Conservation (phyloP, 2,797 vertebrate genomes). For the Parambassis ranga region DNA sequence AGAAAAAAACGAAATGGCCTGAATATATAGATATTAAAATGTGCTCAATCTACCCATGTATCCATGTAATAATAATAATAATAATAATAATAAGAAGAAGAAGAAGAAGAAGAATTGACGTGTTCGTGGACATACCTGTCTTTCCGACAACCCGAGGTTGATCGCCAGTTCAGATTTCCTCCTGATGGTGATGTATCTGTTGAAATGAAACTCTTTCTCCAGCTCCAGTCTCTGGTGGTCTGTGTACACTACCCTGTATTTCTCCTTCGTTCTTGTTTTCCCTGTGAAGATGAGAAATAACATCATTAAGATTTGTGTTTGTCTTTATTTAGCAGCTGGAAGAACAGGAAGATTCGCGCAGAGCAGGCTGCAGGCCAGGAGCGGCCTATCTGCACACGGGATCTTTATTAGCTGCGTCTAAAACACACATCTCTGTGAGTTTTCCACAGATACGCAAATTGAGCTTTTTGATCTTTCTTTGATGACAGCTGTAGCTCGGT, state of each 20-base stretch:
- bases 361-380: slow-evolving; percentile 47
- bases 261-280: slow-evolving; percentile 98
- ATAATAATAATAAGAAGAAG: background rate
- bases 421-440: slow-evolving; percentile 58
- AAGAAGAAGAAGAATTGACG: no score
- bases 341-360: slow-evolving; percentile 18
- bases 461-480: slow-evolving; percentile 81
- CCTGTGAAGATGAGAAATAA: slow-evolving; percentile 71
- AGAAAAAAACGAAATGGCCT: no score
- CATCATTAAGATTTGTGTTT: background rate
- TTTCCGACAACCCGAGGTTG: slow-evolving; percentile 92
- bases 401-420: slow-evolving; percentile 56
- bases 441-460: slow-evolving; percentile 70
- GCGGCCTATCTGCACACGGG: slow-evolving; percentile 51
- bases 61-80: no score
- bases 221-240: slow-evolving; percentile 95
- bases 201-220: slow-evolving; percentile 98
- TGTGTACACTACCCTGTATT: slow-evolving; percentile 95
- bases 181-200: slow-evolving; percentile 94
- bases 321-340: background rate
- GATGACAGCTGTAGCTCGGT: slow-evolving; percentile 85
- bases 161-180: slow-evolving; percentile 94
- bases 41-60: no score
- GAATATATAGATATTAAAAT: no score
- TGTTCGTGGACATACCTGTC: slow-evolving; percentile 93